Conservation (phyloP, 2,113 vertebrate genomes). For the Miniopterus natalensis region DNA sequence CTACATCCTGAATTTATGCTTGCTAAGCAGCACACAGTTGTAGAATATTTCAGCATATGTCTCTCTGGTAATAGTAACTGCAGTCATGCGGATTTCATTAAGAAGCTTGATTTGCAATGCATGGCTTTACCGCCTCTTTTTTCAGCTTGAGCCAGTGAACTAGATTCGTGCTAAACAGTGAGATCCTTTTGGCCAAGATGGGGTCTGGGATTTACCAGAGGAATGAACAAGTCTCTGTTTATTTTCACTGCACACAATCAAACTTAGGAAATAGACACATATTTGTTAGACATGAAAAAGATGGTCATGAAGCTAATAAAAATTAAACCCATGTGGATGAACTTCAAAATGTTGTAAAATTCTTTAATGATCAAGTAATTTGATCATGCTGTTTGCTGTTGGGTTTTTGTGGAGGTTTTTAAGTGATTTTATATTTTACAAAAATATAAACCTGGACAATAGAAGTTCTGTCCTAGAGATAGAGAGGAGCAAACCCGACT, state of each 20-base stretch:
- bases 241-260: conserved; percentile 23
- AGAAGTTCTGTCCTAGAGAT: neutral
- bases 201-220: conserved; percentile 37
- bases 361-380: neutral
- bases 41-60: conserved; percentile 12
- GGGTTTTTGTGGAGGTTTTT: neutral
- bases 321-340: conserved; percentile 8
- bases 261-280: neutral
- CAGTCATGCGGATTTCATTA: conserved; percentile 77
- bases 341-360: neutral
- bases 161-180: conserved; percentile 36
- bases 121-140: conserved; percentile 45
- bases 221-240: conserved; percentile 53
- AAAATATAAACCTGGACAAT: conserved; percentile 19
- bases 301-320: neutral
- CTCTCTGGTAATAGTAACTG: conserved; percentile 62
- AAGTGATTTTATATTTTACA: neutral
- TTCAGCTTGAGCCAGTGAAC: conserved; percentile 65
- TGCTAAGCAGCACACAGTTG: conserved; percentile 41
- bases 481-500: neutral
- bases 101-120: conserved; percentile 59
- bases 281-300: conserved; percentile 9
- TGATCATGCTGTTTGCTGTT: neutral
- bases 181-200: conserved; percentile 14
- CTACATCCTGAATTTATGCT: conserved; percentile 37